Evolutionary conservation across 2,797 vertebrate genomes (phyloP), one percentile per base, ranked within the genome.

Genomic region (Carcharodon carcharias): DNA sequence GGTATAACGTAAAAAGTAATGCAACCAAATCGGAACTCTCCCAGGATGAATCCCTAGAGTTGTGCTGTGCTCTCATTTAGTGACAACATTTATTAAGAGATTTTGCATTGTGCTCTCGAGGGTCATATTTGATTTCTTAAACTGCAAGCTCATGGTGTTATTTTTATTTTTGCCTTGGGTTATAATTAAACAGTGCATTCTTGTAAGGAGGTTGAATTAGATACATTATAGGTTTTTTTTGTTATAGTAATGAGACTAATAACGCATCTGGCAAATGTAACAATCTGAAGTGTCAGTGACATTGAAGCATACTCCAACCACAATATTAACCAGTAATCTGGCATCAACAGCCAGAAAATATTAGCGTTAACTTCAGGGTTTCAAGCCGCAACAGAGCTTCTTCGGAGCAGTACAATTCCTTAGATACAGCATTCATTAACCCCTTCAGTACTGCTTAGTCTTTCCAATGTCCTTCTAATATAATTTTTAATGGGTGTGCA

Each of bases 181-280:
- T 89, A 89, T 28, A 89, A 89, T 89, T 63, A 91, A 91, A 61
- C 61, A 91, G 31, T 61, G 11, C 88, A 61, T 91, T 91, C 40
- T 91, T 35, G 58, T 91, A 91, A 91, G 88, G 54, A 16, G 12
- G 58, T 61, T 91, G 11, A 91, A 91, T 91, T 1, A 18, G 56
- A 91, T 91, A 61, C 14, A 91, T 91, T 61, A 61, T 50, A 35
- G 3, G 4, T 5, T 16, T 91, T 61, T 91, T 61, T 91, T 61
- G 88, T 61, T 61, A 23, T 21, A 61, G 14, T 89, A 58, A 89
- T 89, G 50, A 28, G 50, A 89, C 9, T 56, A 35, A 35, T 91
- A 63, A 61, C 14, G 63, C 56, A 91, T 16, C 58, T 91, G 56
- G 56, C 14, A 63, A 91, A 91, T 91, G 88, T 58, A 91, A 35